A percentile compares a stretch with the other conserved stretches of the same genome.
Conservation (phyloP, 2,113 vertebrate species). For the Antechinus stuartii region DNA sequence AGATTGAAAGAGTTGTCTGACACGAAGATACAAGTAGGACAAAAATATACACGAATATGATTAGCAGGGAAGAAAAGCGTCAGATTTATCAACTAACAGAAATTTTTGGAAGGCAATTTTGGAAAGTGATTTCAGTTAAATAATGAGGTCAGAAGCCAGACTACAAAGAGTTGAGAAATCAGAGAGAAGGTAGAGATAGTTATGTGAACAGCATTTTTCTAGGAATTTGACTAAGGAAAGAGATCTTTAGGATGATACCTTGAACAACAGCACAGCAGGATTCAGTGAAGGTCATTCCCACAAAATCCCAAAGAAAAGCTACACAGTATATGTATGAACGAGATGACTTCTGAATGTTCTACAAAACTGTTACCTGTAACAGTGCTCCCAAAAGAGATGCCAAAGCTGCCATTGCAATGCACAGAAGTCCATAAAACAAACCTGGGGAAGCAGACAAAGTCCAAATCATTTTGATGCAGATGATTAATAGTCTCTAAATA, state of each 20-base stretch:
- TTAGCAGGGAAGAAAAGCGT: background rate
- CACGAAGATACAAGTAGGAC: background rate
- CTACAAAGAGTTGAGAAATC: background rate
- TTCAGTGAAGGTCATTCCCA: background rate
- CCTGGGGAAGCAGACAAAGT: slow-evolving; percentile 81
- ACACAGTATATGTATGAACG: background rate
- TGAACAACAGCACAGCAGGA: background rate
- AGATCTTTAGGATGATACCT: background rate
- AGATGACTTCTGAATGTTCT: background rate
- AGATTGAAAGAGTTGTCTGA: background rate
- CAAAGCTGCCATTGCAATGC: slow-evolving; percentile 95
- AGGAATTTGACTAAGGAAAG: background rate
- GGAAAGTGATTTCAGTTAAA: background rate
- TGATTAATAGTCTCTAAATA: slow-evolving; percentile 22
- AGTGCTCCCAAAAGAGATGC: slow-evolving; percentile 92
- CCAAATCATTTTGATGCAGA: fast-evolving
- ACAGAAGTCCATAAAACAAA: slow-evolving; percentile 91
- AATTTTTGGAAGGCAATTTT: background rate
- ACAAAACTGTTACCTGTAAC: slow-evolving; percentile 89
- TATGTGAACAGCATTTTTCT: background rate
- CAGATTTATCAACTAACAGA: background rate
- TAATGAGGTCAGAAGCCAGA: background rate
- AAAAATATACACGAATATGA: background rate
- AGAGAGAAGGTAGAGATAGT: background rate
- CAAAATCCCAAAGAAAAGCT: background rate